Conservation (phyloP, 2,888 invertebrate genomes). For the Pachymerium ferrugineum region DNA sequence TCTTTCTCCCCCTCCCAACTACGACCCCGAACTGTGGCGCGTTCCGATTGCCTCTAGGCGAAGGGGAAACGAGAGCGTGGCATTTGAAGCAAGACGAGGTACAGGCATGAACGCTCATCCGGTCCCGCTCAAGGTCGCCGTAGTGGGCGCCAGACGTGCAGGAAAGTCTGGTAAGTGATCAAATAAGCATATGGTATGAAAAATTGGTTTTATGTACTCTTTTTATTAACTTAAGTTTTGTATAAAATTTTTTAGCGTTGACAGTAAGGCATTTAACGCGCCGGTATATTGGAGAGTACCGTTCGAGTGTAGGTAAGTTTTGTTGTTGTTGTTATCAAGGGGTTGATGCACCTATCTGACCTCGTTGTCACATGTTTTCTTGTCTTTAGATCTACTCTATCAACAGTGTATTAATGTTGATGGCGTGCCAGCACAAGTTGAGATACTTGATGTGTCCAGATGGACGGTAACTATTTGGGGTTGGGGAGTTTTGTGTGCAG, state of each 20-base stretch:
- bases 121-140: no score
- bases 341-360: slow-evolving; percentile 26
- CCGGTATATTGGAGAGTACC: slow-evolving; percentile 74
- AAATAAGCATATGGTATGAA: no score
- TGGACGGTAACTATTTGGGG: slow-evolving; percentile 36
- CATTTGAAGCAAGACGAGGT: background rate
- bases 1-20: background rate
- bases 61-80: slow-evolving; percentile 24
- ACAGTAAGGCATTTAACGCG: slow-evolving; percentile 63
- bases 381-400: slow-evolving; percentile 38
- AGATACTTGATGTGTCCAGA: slow-evolving; percentile 38
- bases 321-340: slow-evolving; percentile 23
- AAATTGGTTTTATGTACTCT: no score
- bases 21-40: slow-evolving; percentile 3
- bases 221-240: no score
- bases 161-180: slow-evolving; percentile 30
- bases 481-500: background rate
- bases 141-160: slow-evolving; percentile 26
- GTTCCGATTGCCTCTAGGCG: no score
- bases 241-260: slow-evolving; percentile 35
- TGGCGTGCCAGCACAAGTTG: slow-evolving; percentile 37
- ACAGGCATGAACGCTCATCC: slow-evolving; percentile 20
- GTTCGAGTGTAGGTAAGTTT: slow-evolving; percentile 51
- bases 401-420: slow-evolving; percentile 37
- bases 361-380: slow-evolving; percentile 33